Base-by-base conservation (phyloP, 2,797 vertebrate genomes). In the Helostoma temminkii region DNA sequence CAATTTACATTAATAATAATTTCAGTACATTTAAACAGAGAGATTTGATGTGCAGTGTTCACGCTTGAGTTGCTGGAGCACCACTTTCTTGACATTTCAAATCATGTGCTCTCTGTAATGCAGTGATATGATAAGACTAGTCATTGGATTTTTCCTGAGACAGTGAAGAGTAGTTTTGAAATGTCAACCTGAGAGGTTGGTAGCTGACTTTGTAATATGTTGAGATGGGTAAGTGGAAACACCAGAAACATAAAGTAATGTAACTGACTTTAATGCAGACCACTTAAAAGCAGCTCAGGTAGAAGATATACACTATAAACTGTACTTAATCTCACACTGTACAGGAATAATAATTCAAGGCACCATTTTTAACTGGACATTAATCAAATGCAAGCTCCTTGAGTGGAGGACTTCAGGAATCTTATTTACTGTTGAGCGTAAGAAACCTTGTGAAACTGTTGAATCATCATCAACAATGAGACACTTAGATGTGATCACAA, bases 161-260 rank as follows among this genome's bases (percentile, higher is more conserved):
- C 43, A 70, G 57, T 49, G 43, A 63, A 66, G 4, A 63, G 2
- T 5, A 63, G 59, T 72, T 76, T 78, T 52, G 42, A 76, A 62
- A 76, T 70, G 24, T 66, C 66, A 45, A 56, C 73, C 56, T 22
- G 37, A 75, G n/a, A n/a, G n/a, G 42, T 66, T 21, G 15, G 28
- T 52, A n/a, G n/a, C n/a, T n/a, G n/a, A n/a, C 19, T 66, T 39
- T 70, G 16, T 55, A 71, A 66, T 67, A 47, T 26, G 22, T 57
- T 57, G 32, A 62, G 50, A n/a, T n/a, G n/a, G n/a, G n/a, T n/a
- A n/a, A n/a, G n/a, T n/a, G n/a, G n/a, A n/a, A n/a, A n/a, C n/a
- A n/a, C n/a, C n/a, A n/a, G n/a, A n/a, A n/a, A 39, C 25, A 24
- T 30, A 21, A 24, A 49, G 58, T 45, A 12, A 28, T n/a, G 24